Base-by-base conservation (phyloP, 2,113 vertebrate species). In the Malurus alboscapulatus region DNA sequence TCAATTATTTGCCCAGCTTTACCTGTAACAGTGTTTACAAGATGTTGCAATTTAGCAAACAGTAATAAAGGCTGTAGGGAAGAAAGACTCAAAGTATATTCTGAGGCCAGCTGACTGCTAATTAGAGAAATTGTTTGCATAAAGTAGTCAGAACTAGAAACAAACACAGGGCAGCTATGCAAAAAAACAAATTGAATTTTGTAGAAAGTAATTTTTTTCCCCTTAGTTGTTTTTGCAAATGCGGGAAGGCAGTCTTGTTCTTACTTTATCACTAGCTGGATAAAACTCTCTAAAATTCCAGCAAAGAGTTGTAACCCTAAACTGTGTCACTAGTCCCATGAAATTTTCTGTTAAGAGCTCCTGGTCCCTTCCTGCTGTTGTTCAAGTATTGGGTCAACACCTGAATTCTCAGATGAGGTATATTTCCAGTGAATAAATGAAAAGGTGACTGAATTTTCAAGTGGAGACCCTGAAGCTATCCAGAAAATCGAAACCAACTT, bases 1-100 rank as follows among this genome's bases (percentile, higher is more conserved):
- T n/a, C 10, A 61, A 19, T 79, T 88, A 65, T 68, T 92, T 90
- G 50, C 76, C 45, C 44, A 63, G 25, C 45, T 86, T 58, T 88
- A 18, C 25, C 32, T 90, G 2, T 54, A 32, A 8, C 12, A 17
- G 21, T 75, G 57, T 82, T 91, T 65, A 44, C 48, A 84, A 32
- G 29, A 48, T 89, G 12, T 30, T 36, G 19, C 48, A 21, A 53
- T 91, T 40, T 34, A 59, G 48, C 40, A 44, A 91, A 75, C 44
- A 63, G 4, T 47, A 36, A 21, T 59, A 17, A 78, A 76, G 14
- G n/a, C 61, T 79, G 17, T 4, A 59, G 53, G n/a, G 14, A 71
- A 30, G 34, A 50, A 59, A 72, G n/a, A 50, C 20, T 78, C 27
- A 20, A 25, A 62, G n/a, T 81, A 27, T 48, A 18, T 82, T 68